Evolutionary conservation across 2,888 invertebrate species (phyloP), one percentile per base, ranked within the genome.

Genomic region (Callyntrura guangdongensis): DNA sequence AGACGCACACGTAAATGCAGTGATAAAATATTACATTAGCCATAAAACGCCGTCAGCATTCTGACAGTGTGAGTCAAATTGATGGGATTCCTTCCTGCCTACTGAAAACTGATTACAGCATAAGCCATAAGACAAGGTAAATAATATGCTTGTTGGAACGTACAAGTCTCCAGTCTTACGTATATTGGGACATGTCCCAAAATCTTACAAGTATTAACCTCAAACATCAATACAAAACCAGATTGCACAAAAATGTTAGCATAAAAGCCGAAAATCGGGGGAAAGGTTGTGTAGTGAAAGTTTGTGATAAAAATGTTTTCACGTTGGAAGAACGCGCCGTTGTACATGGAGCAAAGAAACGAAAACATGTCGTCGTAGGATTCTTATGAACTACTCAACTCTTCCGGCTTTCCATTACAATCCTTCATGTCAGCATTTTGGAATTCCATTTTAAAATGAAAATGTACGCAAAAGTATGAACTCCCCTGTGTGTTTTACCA

Each of bases 261-360:
- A 17, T 36, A 36, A 2, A 36, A 36, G 36, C 20, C 22, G 20
- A 74, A 77, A 77, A 69, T 1, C 36, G 69, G 25, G 4, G 25
- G 12, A 69, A 36, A n/a, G 77, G 25, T 77, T 77, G 53, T 36
- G 36, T 36, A 53, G 53, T 47, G 47, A 74, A 36, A 22, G 1
- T 74, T 74, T 77, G 45, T 77, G 20, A 77, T 77, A 53, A 74
- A 74, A 72, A 77, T 53, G 56, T n/a, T 77, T 77, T 77, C 61
- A 61, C 17, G 22, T 61, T 27, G 36, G 20, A 27, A 12, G 6
- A 77, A 22, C 17, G n/a, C 20, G n/a, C 3, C 5, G 82, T 12
- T 9, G 11, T 25, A 17, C 14, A 77, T 3, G 8, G 22, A 2
- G 27, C 2, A 27, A 67, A 27, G 59, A 64, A 82, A 27, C 0